Percentiles rank a stretch among this genome's conserved stretches.
These are phyloP conservation scores for Oncorhynchus masou DNA, from an alignment of 2,113 vertebrate genomes.

Conservation along the genomic window DNA sequence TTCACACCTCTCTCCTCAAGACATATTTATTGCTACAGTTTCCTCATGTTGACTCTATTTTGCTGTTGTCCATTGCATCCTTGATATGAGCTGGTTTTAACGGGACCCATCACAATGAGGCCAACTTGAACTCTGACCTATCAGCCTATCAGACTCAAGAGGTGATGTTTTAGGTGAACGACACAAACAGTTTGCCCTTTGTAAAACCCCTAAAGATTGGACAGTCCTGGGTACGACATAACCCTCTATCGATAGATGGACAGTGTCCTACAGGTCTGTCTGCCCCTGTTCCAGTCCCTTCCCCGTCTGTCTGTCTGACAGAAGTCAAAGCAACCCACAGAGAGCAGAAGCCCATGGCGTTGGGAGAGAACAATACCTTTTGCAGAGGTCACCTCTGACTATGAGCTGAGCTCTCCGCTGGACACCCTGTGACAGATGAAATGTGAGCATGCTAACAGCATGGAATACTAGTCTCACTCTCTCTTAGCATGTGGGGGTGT, in stretches of 20 bases:
- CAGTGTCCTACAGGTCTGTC: background rate
- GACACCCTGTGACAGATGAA: constrained; percentile 22
- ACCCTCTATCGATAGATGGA: constrained; percentile 23
- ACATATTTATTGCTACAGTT: background rate
- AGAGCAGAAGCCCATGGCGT: constrained; percentile 28
- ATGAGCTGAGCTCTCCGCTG: constrained; percentile 21
- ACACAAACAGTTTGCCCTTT: constrained; percentile 6
- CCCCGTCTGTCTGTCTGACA: background rate
- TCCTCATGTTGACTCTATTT: constrained; percentile 26
- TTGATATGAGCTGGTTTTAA: constrained; percentile 43
- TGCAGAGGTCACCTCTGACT: constrained; percentile 11
- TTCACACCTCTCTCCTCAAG: background rate
- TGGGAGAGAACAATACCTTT: constrained; percentile 47
- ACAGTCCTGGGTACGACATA: background rate
- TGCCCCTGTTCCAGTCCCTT: background rate
- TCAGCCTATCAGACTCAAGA: background rate
- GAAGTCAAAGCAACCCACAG: constrained; percentile 10
- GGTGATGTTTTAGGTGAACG: constrained; percentile 6
- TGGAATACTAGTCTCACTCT: background rate
- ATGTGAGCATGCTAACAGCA: constrained; percentile 13
- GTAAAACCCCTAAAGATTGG: background rate
- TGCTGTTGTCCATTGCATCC: constrained; percentile 26
- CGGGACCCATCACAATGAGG: background rate
- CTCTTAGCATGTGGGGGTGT: background rate
- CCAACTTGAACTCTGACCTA: constrained; percentile 15